A percentile compares a stretch with the other conserved stretches of the same genome.
These are phyloP conservation scores for Clostera curtula DNA, from an alignment of 2,888 invertebrate species.

Conservation along the genomic window DNA sequence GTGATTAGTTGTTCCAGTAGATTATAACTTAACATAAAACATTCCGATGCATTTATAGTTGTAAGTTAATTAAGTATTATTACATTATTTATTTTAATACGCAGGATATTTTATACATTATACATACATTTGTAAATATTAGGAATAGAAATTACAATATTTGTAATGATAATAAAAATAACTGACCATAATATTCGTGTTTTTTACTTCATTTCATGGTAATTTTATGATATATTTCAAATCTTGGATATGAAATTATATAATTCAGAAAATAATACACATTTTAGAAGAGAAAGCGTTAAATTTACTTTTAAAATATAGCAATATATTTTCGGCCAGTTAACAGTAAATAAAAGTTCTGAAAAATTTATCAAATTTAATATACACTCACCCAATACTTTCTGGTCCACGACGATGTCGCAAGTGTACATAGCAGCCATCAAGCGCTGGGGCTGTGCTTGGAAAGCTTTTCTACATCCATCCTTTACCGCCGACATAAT, in stretches of 20 bases:
- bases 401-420: slow-evolving; percentile 88
- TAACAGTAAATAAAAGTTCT: too few relatives aligned
- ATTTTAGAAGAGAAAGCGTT: too few relatives aligned
- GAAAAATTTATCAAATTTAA: too few relatives aligned
- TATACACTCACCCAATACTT: slow-evolving; percentile 88
- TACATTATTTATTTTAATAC: slow-evolving; percentile 59
- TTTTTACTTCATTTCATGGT: slow-evolving; percentile 12
- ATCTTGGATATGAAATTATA: neutral
- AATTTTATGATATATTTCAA: neutral
- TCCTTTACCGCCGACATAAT: slow-evolving; percentile 94
- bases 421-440: slow-evolving; percentile 96
- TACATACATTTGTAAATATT: slow-evolving; percentile 66
- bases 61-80: slow-evolving; percentile 24
- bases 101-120: slow-evolving; percentile 56
- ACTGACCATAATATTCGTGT: slow-evolving; percentile 25
- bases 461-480: slow-evolving; percentile 90
- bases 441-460: slow-evolving; percentile 90
- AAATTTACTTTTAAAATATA: too few relatives aligned
- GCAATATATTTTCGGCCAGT: too few relatives aligned
- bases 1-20: slow-evolving; percentile 59
- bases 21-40: slow-evolving; percentile 49
- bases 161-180: slow-evolving; percentile 62
- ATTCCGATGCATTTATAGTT: slow-evolving; percentile 61
- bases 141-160: slow-evolving; percentile 62
- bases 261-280: too few relatives aligned